Base-by-base conservation (phyloP, 2,113 vertebrate species). In the Ivindomyrus marchei region DNA sequence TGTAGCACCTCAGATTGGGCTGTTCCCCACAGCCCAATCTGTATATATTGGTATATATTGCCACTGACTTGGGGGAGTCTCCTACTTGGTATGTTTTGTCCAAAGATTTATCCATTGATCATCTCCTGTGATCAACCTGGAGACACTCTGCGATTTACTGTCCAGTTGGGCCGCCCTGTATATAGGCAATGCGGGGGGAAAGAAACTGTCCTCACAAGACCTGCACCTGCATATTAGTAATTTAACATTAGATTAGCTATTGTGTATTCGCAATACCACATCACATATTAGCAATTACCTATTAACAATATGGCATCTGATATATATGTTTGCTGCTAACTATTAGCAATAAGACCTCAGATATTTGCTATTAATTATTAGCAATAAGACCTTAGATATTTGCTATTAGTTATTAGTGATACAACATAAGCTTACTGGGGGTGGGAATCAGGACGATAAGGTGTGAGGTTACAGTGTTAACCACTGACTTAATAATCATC, bases 1-100 rank as follows among this genome's bases (percentile, higher is more conserved):
- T 92, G 92, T 91, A 91, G 90, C 89, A 49, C 93, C 95, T 96
- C 94, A 95, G 95, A 95, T 94, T 95, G 92, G 92, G 95, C 94
- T 91, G 88, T 93, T 90, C 53, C 53, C 19, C 52, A 36, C 31
- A 36, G 31, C 31, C 31, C 31, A 36, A 36, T 36, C 31, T 36
- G 31, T 36, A 36, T 36, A 36, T 31, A 31, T 31, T 31, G 31
- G 31, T 31, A 31, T 31, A 31, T 36, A 36, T 36, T 66, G 58
- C 5, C 21, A 2, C 21, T 50, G 58, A 27, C n/a, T 27, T 3
- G 24, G 8, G 2, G n/a, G 24, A 66, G 58, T 66, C 24, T n/a
- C 58, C 58, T 9, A n/a, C 8, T 27, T 66, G 56, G 56, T 10
- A 62, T 27, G n/a, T 66, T 66, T 27, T 66, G n/a, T 27, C n/a